Base-by-base conservation (phyloP, 2,888 invertebrate species). In the Hymenopus coronatus region DNA sequence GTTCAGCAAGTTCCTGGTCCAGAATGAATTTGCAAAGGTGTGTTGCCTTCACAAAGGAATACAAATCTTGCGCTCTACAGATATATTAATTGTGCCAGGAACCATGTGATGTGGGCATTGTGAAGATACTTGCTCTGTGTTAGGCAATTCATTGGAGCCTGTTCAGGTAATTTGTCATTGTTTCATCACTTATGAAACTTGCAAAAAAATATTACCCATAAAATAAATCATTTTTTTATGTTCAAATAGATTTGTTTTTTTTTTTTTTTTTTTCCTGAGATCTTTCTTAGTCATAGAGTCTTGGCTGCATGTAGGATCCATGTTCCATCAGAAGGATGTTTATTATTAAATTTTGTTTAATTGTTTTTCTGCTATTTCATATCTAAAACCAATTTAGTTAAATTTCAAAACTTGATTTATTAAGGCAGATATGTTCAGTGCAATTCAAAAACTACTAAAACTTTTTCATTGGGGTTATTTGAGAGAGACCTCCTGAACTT, bases 41-140 rank as follows among this genome's bases (percentile, higher is more conserved):
- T 98, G 98, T 92, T 96, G 97, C 25, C 94, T 99, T 25, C 98
- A 98, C 93, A 97, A 97, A 89, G 98, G 98, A 84, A 97, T 98
- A 91, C 95, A 97, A 91, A 96, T 97, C n/a, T 94, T 98, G 54
- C 92, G 93, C 85, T 92, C 93, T 81, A 93, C 94, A 33, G 93
- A 93, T 81, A 91, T 94, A 25, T 92, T 94, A n/a, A 92, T 93
- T 20, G 93, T 94, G 14, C 94, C 94, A 4, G 92, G 93, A n/a
- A 90, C 90, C 28, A 90, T 91, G 88, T 89, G 89, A 89, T 30
- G 9, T 86, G 54, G 54, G 20, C 20, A 70, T 20, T 70, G 15
- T 70, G 3, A 70, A 70, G 54, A 15, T 70, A 20, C 54, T 20
- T 70, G 3, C 3, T 70, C 54, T 70, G 15, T 1, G 20, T 70